These are phyloP conservation scores for Rosalia funebris DNA, from an alignment of 2,888 invertebrate species.

Conservation along the genomic window DNA sequence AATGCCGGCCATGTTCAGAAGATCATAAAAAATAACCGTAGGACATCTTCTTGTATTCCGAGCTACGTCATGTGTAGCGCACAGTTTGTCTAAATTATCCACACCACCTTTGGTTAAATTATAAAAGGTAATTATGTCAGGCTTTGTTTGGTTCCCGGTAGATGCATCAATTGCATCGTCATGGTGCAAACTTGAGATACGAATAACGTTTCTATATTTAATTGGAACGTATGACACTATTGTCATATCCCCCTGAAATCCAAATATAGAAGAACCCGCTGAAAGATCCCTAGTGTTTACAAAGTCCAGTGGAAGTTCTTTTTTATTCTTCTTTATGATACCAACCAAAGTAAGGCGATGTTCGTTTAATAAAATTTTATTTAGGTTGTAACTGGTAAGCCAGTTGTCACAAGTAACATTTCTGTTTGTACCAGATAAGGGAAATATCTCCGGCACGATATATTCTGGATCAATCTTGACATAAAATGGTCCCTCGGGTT, in stretches of 20 bases:
- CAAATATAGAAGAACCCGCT: conserved; percentile 31
- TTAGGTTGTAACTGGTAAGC: conserved; percentile 30
- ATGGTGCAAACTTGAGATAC: conserved; percentile 14
- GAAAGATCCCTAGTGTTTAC: conserved; percentile 20
- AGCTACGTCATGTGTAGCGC: no score
- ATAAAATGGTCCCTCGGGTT: neutral
- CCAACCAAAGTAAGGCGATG: conserved; percentile 35
- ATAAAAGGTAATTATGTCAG: no score
- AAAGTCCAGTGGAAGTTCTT: conserved; percentile 36
- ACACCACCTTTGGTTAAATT: no score
- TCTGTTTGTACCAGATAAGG: neutral
- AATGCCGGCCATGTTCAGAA: no score
- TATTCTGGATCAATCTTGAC: neutral
- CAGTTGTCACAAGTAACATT: conserved; percentile 28
- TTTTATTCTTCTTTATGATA: conserved; percentile 43
- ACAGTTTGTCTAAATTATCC: no score
- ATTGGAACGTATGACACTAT: conserved; percentile 20
- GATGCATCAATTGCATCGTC: conserved; percentile 3
- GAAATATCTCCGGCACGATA: no score
- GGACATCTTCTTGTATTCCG: no score
- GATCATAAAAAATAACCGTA: no score
- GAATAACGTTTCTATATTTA: conserved; percentile 10
- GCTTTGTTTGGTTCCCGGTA: no score
- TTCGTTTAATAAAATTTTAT: conserved; percentile 30
- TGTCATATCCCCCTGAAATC: conserved; percentile 25